These are phyloP conservation scores for Xanthia icteritia DNA, from an alignment of 2,888 invertebrate species.

Conservation along the genomic window DNA sequence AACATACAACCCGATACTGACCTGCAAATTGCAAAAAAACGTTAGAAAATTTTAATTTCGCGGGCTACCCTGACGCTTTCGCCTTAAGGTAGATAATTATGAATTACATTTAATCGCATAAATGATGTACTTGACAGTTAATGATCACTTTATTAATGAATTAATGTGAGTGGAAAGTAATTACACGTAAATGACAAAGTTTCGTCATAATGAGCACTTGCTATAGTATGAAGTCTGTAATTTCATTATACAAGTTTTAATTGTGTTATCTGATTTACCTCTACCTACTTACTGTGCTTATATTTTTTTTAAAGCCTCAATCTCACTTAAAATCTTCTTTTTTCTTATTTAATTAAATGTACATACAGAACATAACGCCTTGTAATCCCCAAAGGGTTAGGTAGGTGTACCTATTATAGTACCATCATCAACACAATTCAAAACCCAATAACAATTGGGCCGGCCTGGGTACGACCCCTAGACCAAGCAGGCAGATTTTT, in stretches of 20 bases:
- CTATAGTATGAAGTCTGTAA: constrained; percentile 7
- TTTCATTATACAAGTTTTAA: constrained; percentile 2
- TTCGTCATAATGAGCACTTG: constrained; percentile 29
- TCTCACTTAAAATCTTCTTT: not conserved
- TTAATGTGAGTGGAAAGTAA: constrained; percentile 41
- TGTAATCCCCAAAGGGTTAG: not conserved
- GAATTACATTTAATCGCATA: constrained; percentile 10
- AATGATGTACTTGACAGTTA: constrained; percentile 22
- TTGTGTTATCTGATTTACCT: not conserved
- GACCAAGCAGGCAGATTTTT: too few species aligned
- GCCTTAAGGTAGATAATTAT: constrained; percentile 7
- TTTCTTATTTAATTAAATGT: not conserved
- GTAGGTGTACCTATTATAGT: not conserved
- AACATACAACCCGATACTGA: too few species aligned
- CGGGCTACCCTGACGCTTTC: too few species aligned
- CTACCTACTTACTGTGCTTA: not conserved
- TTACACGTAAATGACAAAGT: constrained; percentile 38
- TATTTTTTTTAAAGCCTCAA: not conserved
- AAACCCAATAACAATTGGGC: too few species aligned
- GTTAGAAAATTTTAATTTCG: too few species aligned
- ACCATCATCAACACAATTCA: not conserved
- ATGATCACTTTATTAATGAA: constrained; percentile 24
- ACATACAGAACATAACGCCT: not conserved
- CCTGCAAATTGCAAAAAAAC: too few species aligned
- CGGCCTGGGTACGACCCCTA: too few species aligned